phyloP scores from a whole-genome alignment of 2,113 vertebrate genomes.

The Misgurnus anguillicaudatus region DNA sequence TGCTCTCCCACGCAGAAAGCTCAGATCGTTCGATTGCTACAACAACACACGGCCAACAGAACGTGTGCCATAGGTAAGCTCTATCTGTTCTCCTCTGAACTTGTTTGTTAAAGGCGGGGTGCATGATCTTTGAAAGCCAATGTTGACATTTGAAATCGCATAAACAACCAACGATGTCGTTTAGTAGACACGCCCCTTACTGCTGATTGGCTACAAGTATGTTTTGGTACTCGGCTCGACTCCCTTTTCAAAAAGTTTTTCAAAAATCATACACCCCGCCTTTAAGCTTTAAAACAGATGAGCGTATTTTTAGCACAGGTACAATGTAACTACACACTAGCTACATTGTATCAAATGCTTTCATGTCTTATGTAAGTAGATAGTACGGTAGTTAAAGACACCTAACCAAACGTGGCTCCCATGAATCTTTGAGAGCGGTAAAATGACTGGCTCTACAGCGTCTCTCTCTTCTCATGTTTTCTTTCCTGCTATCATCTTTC shows the following conservation, averaged over 20 bases:
- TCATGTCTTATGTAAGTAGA: too few species aligned
- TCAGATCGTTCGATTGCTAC: constrained; percentile 88
- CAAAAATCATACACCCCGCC: too few species aligned
- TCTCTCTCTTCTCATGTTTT: constrained; percentile 21
- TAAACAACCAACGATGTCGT: too few species aligned
- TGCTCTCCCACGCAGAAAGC: constrained; percentile 98
- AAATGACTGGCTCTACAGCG: constrained; percentile 13
- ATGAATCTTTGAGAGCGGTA: constrained; percentile 24
- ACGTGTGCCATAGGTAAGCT: constrained; percentile 91
- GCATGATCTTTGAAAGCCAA: too few species aligned
- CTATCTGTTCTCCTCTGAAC: neutral
- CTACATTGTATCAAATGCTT: too few species aligned
- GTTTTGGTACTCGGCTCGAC: too few species aligned
- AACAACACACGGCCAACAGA: constrained; percentile 86
- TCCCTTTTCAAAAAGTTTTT: too few species aligned
- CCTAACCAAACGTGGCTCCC: neutral
- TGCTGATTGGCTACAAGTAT: too few species aligned
- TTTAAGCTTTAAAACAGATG: constrained; percentile 7
- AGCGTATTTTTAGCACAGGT: too few species aligned
- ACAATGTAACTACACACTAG: too few species aligned
- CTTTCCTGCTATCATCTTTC: constrained; percentile 9
- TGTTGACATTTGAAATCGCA: too few species aligned
- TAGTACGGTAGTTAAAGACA: neutral
- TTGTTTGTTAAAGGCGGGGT: neutral
- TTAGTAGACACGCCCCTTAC: too few species aligned